Evolutionary conservation across 2,888 invertebrate genomes (phyloP), one percentile per base, ranked within the genome.

Genomic region (Phalera bucephala): DNA sequence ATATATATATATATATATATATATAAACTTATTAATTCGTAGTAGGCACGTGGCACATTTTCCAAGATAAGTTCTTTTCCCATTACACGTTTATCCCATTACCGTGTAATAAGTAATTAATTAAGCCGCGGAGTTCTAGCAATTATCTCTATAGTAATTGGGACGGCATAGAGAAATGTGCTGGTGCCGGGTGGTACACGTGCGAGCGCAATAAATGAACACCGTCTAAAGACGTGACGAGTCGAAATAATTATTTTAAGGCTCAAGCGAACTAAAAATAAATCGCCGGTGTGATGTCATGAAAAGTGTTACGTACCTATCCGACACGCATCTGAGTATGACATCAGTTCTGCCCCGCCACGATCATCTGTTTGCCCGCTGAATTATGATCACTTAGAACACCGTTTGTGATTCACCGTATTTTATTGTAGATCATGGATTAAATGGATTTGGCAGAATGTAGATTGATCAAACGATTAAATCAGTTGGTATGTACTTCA

Each of bases 201-300:
- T 66, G 65, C 60, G 59, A 51, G 55, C 44, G 55, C 59, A 58
- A 57, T 60, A 66, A 59, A 64, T 64, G 67, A 62, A 69, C 59
- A 61, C 48, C 40, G 68, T 64, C 54, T 64, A 40, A 56, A 57
- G 59, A 64, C 66, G 66, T 72, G 74, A 73, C 73, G 77, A 72
- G 60, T 70, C 60, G 60, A 60, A 67, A 74, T 79, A 78, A 80
- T 82, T 82, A 82, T 82, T 82, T 80, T 75, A 79, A 80, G 80
- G 81, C 69, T 75, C 68, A 75, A 77, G 74, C 78, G 64, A 75
- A 64, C 80, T 77, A 81, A 83, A 80, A 79, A 84, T 86, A 85
- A 77, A 45, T 76, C 72, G 70, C 57, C 65, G 57, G 68, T 83
- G 84, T 87, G 87, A 87, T 86, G 87, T 87, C 86, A 87, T 80